Base-by-base conservation (phyloP, 2,113 vertebrate genomes). In the Nyctibius bracteatus region DNA sequence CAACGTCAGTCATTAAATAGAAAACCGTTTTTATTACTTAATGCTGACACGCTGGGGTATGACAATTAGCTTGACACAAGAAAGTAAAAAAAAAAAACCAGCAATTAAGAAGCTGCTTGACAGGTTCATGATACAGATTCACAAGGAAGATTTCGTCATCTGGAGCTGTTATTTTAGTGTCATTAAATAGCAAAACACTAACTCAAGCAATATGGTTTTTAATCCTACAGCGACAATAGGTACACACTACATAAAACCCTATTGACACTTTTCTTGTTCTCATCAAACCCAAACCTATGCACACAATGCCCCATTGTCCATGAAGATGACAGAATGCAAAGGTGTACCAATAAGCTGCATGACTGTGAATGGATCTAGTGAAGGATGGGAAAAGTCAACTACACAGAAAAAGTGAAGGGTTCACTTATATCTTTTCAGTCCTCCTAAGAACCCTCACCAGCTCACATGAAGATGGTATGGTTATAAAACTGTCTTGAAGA, bases 381-480 rank as follows among this genome's bases (percentile, higher is more conserved):
- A 65, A 54, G 21, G 28, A 44, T 11, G 11, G 10, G 7, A 49
- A 41, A 72, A 88, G 23, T 33, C 57, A 55, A 11, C 17, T 77
- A 18, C 9, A 47, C 1, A 20, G 8, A 5, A 66, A 65, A 57
- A 78, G 27, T 5, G 25, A 94, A 73, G 27, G 18, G 58, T 25
- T 66, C 8, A 43, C 37, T 52, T 52, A 7, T 31, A 23, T 20
- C 10, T 79, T 81, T 54, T 54, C 21, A 47, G 7, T n/a, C 83
- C 66, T 79, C 46, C 35, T 33, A 35, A 23, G 31, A 75, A 46
- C 16, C 5, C 9, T 2, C 24, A 49, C 10, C 12, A 71, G 27
- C 30, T 17, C 17, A 27, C 0, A 0, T 6, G 25, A 75, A 65
- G 35, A 61, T 9, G 30, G 11, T 30, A 63, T 6, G 16, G 3